phyloP scores from a whole-genome alignment of 2,888 invertebrate genomes.

The Orgyia antiqua region DNA sequence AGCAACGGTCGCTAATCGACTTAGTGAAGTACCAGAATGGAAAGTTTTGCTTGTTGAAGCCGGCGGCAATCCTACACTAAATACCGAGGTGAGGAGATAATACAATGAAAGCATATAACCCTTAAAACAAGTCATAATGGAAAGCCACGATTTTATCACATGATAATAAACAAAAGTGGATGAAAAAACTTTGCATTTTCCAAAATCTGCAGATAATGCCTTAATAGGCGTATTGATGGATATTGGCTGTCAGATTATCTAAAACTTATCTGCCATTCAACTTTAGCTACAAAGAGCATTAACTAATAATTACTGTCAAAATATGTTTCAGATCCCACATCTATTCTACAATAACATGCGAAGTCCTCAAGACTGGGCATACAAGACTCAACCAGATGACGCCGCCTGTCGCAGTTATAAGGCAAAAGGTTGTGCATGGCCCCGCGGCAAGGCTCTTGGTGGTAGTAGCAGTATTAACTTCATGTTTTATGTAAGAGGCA shows the following conservation, averaged over 20 bases:
- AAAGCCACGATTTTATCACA: too few relatives aligned
- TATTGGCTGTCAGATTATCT: too few relatives aligned
- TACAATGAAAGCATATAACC: too few relatives aligned
- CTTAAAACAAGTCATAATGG: too few relatives aligned
- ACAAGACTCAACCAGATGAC: conserved; percentile 63
- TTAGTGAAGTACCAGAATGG: conserved; percentile 78
- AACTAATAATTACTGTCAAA: too few relatives aligned
- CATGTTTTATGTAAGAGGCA: conserved; percentile 80
- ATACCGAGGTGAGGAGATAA: conserved; percentile 51
- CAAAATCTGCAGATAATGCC: too few relatives aligned
- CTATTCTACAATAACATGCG: conserved; percentile 37
- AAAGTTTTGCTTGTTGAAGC: conserved; percentile 80
- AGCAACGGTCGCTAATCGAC: conserved; percentile 79
- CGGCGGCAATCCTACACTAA: conserved; percentile 79
- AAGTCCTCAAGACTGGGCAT: conserved; percentile 71
- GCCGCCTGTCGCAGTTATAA: conserved; percentile 52
- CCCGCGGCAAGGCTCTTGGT: conserved; percentile 81
- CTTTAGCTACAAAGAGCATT: too few relatives aligned
- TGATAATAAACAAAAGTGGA: too few relatives aligned
- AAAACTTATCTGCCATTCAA: too few relatives aligned
- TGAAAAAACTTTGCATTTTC: too few relatives aligned
- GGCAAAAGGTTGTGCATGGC: conserved; percentile 68
- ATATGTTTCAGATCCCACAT: conserved; percentile 35
- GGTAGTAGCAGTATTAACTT: conserved; percentile 80
- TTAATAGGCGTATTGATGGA: too few relatives aligned